These are phyloP conservation scores for Plagodis pulveraria DNA, from an alignment of 2,888 invertebrate genomes.

Conservation along the genomic window DNA sequence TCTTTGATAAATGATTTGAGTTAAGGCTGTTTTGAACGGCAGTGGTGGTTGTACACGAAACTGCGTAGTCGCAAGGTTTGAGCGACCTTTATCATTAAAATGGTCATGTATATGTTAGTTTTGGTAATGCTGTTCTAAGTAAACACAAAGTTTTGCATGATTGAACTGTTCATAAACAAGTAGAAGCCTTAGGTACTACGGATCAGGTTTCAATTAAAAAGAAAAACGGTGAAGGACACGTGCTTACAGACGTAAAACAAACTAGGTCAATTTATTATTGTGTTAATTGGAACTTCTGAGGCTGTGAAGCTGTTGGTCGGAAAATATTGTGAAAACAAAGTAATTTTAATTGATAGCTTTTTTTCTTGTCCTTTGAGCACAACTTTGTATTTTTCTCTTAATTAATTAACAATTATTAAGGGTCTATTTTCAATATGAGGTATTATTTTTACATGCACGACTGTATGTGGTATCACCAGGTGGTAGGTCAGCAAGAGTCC, in stretches of 20 bases:
- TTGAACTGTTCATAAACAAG: slow-evolving; percentile 46
- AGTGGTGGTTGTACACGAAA: slow-evolving; percentile 8
- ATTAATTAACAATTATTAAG: not conserved
- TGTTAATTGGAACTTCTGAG: slow-evolving; percentile 41
- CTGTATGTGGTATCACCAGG: not conserved
- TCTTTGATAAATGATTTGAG: slow-evolving; percentile 19
- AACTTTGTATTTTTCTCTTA: not conserved
- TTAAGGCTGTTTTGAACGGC: slow-evolving; percentile 22
- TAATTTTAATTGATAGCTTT: slow-evolving; percentile 3
- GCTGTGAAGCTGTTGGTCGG: not conserved
- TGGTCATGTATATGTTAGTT: too few species aligned
- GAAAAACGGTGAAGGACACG: slow-evolving; percentile 50
- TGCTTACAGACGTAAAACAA: slow-evolving; percentile 57
- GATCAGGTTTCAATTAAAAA: slow-evolving; percentile 46
- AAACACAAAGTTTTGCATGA: slow-evolving; percentile 44
- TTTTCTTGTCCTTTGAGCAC: slow-evolving; percentile 17
- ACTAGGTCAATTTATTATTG: slow-evolving; percentile 41
- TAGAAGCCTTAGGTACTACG: slow-evolving; percentile 38
- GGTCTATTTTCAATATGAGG: not conserved
- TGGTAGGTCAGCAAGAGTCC: too few species aligned
- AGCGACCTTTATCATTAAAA: not conserved
- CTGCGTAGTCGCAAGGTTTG: slow-evolving; percentile 16
- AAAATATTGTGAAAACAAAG: slow-evolving; percentile 10
- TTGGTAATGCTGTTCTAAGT: too few species aligned
- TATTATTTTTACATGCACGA: not conserved